Evolutionary conservation across 2,888 invertebrate species (phyloP), one percentile per base, ranked within the genome.

Genomic region (Alitta virens): DNA sequence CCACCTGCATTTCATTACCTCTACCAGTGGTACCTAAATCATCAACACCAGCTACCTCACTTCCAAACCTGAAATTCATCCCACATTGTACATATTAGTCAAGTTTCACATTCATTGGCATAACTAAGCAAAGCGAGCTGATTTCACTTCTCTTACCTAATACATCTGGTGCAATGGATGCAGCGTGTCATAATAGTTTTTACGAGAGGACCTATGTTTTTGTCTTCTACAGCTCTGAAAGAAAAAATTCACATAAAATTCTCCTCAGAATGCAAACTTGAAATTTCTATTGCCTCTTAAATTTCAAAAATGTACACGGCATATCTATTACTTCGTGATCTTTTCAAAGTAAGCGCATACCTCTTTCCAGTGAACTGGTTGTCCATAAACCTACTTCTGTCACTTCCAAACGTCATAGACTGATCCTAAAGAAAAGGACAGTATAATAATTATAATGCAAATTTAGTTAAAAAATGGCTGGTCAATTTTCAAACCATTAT

Each of bases 131-230:
- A n/a, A n/a, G n/a, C n/a, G n/a, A n/a, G n/a, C 33, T 33, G 33
- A 5, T 7, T 33, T 5, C 12, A 33, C 16, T 26, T 5, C 38
- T 7, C 63, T n/a, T n/a, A 82, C 69, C 97, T 88, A 74, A 98
- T 93, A 81, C 97, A 98, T 2, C 99, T 87, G 0, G 99, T 99
- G 84, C 99, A 99, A 78, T 98, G 99, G 78, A 99, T 99, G 83
- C 99, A 99, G 56, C 99, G 88, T 0, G 98, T 99, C 99, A 99
- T 99, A 24, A 94, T 90, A 0, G 99, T 99, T 84, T 99, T 99
- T 24, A 99, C 91, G 68, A 99, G 84, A 0, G 99, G 99, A 0
- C 99, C 99, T 65, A 99, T 90, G 83, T 99, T 94, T 83, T 99
- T 99, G 83, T 99, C 99, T 83, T 99, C 98, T 0, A 99, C 97